A percentile compares a stretch with the other conserved stretches of the same genome.
These are phyloP conservation scores for Hirtodrosophila duncani DNA, from an alignment of 2,888 invertebrate genomes.

Conservation along the genomic window DNA sequence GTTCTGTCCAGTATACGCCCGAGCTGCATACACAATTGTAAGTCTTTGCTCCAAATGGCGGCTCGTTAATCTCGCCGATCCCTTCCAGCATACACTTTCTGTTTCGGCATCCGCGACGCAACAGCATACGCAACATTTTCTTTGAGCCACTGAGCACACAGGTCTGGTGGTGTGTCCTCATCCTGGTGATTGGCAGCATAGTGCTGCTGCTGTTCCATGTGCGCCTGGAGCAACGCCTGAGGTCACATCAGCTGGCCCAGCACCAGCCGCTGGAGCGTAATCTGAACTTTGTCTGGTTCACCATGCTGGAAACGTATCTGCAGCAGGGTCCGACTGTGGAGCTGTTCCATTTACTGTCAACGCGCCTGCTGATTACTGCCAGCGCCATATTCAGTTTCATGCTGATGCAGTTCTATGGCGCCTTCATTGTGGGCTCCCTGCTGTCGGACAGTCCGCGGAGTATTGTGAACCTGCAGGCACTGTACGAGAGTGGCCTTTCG, in stretches of 20 bases:
- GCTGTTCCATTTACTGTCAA: slow-evolving; percentile 64
- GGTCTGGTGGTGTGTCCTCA: slow-evolving; percentile 73
- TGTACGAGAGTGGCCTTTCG: slow-evolving; percentile 68
- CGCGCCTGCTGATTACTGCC: slow-evolving; percentile 64
- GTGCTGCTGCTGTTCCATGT: slow-evolving; percentile 60
- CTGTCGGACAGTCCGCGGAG: slow-evolving; percentile 67
- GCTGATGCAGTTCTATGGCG: slow-evolving; percentile 75
- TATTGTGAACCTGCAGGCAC: slow-evolving; percentile 62
- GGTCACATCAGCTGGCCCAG: background rate
- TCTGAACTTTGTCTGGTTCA: slow-evolving; percentile 65
- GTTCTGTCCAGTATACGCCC: slow-evolving; percentile 51
- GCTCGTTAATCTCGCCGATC: too few species aligned
- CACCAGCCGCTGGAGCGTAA: slow-evolving; percentile 36
- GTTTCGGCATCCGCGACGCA: slow-evolving; percentile 74
- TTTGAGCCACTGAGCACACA: slow-evolving; percentile 66
- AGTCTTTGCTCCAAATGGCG: slow-evolving; percentile 30
- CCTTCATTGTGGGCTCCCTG: slow-evolving; percentile 75
- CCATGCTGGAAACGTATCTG: slow-evolving; percentile 69
- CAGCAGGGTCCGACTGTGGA: slow-evolving; percentile 73
- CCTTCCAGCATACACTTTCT: slow-evolving; percentile 66
- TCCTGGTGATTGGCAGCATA: slow-evolving; percentile 47
- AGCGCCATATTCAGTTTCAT: slow-evolving; percentile 71
- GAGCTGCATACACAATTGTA: slow-evolving; percentile 68
- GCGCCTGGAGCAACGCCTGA: slow-evolving; percentile 48
- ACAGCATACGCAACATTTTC: slow-evolving; percentile 73